phyloP scores from a whole-genome alignment of 2,113 vertebrate genomes.

The Mormoops blainvillei region DNA sequence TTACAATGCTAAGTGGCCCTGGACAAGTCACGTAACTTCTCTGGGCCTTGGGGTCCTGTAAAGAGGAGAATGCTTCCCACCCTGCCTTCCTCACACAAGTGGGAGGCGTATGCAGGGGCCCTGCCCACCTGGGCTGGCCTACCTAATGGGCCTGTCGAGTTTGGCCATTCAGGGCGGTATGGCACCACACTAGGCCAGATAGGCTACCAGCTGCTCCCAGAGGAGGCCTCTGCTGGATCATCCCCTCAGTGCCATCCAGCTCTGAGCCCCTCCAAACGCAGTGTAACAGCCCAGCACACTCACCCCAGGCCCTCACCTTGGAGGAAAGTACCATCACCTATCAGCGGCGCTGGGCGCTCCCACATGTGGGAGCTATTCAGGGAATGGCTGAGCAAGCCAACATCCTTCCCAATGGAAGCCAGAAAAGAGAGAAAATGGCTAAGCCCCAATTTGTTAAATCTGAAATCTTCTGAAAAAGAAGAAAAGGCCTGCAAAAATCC shows the following conservation, averaged over 20 bases:
- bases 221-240: background rate
- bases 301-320: background rate
- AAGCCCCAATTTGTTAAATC: constrained; percentile 25
- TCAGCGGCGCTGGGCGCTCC: background rate
- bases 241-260: background rate
- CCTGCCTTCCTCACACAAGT: background rate
- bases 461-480: constrained; percentile 10
- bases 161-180: background rate
- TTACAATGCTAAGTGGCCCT: background rate
- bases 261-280: background rate
- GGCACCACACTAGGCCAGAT: background rate
- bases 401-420: background rate
- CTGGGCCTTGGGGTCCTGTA: background rate
- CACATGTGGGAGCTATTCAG: background rate
- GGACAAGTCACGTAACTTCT: background rate
- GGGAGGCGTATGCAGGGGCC: background rate
- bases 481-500: background rate
- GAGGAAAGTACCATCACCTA: background rate
- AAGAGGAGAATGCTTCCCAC: background rate
- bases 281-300: rapidly evolving
- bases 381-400: background rate
- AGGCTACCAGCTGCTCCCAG: rapidly evolving
- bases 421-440: background rate
- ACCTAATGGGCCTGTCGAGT: background rate
- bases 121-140: background rate